These are phyloP conservation scores for Achatina immaculata DNA, from an alignment of 1,140 invertebrate species.

Conservation along the genomic window DNA sequence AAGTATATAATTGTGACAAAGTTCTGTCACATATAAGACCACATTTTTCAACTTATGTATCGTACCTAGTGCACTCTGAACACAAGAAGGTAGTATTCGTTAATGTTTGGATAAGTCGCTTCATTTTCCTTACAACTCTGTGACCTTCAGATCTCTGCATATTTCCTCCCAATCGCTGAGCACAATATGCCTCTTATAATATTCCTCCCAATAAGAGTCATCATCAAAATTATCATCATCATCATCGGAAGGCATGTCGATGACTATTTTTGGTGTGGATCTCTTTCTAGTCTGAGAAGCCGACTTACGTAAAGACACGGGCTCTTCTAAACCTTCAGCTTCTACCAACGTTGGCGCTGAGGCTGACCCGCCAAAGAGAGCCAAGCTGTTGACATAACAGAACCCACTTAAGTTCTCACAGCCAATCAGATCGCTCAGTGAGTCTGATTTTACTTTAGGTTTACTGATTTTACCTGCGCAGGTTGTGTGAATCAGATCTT, in stretches of 20 bases:
- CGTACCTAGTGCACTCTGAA: too few species aligned
- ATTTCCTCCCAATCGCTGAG: conserved; percentile 39
- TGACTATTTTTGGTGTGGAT: conserved; percentile 30
- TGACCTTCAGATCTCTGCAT: conserved; percentile 24
- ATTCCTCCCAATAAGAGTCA: conserved; percentile 17
- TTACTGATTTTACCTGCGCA: not conserved
- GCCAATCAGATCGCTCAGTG: not conserved
- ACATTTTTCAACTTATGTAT: too few species aligned
- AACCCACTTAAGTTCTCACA: not conserved
- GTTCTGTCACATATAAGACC: too few species aligned
- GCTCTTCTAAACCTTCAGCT: too few species aligned
- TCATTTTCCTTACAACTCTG: conserved; percentile 17
- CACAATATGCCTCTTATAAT: conserved; percentile 22
- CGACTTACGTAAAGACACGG: not conserved
- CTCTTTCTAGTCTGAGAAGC: not conserved
- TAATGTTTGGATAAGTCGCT: too few species aligned
- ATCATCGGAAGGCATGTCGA: conserved; percentile 32
- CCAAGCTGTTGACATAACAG: not conserved
- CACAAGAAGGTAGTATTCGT: too few species aligned
- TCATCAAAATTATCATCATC: conserved; percentile 26
- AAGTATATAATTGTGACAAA: too few species aligned
- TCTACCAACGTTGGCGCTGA: conserved; percentile 2
- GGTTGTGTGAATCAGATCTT: conserved; percentile 9
- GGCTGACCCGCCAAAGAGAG: not conserved
- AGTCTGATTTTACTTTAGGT: not conserved